Conservation (phyloP, 1,140 invertebrate genomes). For the Drosophila sucinea region DNA sequence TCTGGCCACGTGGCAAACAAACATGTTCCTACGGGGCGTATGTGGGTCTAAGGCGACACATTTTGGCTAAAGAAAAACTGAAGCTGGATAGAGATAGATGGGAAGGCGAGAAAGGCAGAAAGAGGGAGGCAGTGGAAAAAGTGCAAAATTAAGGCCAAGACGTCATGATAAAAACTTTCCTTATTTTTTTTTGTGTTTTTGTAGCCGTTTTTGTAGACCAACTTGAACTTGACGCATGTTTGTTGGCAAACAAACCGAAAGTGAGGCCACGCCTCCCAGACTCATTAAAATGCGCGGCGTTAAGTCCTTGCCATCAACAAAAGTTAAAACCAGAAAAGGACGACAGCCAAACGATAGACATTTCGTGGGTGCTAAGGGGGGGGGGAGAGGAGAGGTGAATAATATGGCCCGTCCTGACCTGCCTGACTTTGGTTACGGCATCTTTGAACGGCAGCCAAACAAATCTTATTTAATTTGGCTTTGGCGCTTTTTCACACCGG, state of each 20-base stretch:
- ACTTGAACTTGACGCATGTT: slow-evolving; percentile 79
- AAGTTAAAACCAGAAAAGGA: slow-evolving; percentile 52
- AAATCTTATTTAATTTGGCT: slow-evolving; percentile 82
- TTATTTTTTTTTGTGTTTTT: slow-evolving; percentile 26
- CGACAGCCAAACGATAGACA: slow-evolving; percentile 25
- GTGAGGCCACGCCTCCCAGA: slow-evolving; percentile 39
- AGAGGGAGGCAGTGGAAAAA: slow-evolving; percentile 4
- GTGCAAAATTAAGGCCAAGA: slow-evolving; percentile 68
- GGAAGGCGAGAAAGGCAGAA: slow-evolving; percentile 29
- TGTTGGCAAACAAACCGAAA: slow-evolving; percentile 73
- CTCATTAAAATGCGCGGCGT: slow-evolving; percentile 78
- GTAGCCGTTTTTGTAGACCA: slow-evolving; percentile 28
- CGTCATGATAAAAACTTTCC: slow-evolving; percentile 75
- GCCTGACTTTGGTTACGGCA: slow-evolving; percentile 43
- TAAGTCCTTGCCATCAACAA: slow-evolving; percentile 70
- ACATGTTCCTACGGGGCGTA: slow-evolving; percentile 16
- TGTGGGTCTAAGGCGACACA: slow-evolving; percentile 40
- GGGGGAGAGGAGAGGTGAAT: slow-evolving; percentile 13
- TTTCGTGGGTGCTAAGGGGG: slow-evolving; percentile 13
- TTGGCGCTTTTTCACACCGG: slow-evolving; percentile 56
- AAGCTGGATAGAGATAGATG: slow-evolving; percentile 20
- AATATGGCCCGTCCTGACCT: slow-evolving; percentile 45
- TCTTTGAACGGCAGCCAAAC: slow-evolving; percentile 76
- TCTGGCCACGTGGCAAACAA: slow-evolving; percentile 32
- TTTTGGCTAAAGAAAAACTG: slow-evolving; percentile 48